These are phyloP conservation scores for Zootoca vivipara DNA, from an alignment of 2,113 vertebrate species.

Conservation along the genomic window DNA sequence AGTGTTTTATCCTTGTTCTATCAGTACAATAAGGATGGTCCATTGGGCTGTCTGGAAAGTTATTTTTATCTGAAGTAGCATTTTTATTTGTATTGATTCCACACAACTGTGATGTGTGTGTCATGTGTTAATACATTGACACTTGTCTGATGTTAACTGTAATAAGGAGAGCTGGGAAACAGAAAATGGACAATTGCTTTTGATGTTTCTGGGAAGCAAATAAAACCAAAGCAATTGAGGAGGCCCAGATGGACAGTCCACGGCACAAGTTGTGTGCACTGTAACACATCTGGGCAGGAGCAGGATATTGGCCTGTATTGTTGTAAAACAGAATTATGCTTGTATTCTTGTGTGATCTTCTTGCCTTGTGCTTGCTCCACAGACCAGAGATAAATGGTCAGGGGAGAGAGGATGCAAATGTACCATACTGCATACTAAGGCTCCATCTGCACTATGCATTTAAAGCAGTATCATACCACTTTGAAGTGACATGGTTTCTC, in stretches of 20 bases:
- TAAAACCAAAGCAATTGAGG: not conserved
- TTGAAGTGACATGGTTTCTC: too few relatives aligned
- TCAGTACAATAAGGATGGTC: not conserved
- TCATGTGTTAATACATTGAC: not conserved
- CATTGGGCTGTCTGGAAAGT: not conserved
- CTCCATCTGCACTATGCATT: too few relatives aligned
- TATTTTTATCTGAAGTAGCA: conserved; percentile 1
- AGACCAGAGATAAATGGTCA: not conserved
- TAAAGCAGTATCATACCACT: too few relatives aligned
- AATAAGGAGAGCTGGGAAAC: not conserved
- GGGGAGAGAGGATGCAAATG: too few relatives aligned
- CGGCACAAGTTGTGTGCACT: too few relatives aligned
- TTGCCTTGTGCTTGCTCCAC: not conserved
- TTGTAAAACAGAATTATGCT: not conserved
- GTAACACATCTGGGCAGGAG: not conserved
- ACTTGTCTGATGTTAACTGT: not conserved
- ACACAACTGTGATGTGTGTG: not conserved
- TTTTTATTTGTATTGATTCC: conserved; percentile 7
- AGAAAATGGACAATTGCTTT: not conserved
- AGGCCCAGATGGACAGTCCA: not conserved
- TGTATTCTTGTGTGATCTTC: not conserved
- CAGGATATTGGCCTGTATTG: not conserved
- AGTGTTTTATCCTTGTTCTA: not conserved
- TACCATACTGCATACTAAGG: too few relatives aligned
- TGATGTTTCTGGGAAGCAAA: not conserved